phyloP scores from a whole-genome alignment of 2,113 vertebrate species.

The Oriolus oriolus region DNA sequence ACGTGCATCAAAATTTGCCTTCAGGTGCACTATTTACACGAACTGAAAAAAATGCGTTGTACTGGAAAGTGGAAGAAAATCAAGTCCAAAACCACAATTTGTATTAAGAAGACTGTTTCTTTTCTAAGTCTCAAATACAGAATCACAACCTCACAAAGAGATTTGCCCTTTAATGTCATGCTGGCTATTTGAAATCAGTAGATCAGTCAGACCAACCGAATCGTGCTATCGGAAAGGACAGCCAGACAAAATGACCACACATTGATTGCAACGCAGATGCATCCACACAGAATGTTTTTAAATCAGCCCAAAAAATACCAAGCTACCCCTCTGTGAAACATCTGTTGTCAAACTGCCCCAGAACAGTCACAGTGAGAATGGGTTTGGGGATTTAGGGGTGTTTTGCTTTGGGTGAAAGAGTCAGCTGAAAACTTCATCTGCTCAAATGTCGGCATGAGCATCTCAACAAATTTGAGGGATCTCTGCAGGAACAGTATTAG shows the following conservation, averaged over 20 bases:
- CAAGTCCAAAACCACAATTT: background rate
- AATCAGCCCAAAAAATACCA: background rate
- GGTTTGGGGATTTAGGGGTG: background rate
- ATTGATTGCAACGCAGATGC: background rate
- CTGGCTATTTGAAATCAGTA: background rate
- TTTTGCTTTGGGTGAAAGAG: background rate
- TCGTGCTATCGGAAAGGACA: background rate
- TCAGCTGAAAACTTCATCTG: background rate
- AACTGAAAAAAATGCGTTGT: background rate
- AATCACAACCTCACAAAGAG: background rate
- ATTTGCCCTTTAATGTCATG: background rate
- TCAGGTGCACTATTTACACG: background rate
- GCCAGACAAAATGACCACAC: background rate
- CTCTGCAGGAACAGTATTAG: background rate
- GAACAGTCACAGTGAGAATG: background rate
- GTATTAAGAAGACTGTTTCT: background rate
- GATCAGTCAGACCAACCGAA: background rate
- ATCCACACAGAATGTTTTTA: background rate
- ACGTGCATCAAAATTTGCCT: background rate
- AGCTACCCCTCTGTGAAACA: background rate
- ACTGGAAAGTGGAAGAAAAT: background rate
- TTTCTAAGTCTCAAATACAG: background rate
- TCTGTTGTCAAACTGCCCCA: background rate
- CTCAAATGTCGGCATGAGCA: background rate
- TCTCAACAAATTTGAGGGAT: background rate